Percentiles rank a stretch among this genome's conserved stretches.
These are phyloP conservation scores for Corapipo altera DNA, from an alignment of 2,113 vertebrate species.

Conservation along the genomic window DNA sequence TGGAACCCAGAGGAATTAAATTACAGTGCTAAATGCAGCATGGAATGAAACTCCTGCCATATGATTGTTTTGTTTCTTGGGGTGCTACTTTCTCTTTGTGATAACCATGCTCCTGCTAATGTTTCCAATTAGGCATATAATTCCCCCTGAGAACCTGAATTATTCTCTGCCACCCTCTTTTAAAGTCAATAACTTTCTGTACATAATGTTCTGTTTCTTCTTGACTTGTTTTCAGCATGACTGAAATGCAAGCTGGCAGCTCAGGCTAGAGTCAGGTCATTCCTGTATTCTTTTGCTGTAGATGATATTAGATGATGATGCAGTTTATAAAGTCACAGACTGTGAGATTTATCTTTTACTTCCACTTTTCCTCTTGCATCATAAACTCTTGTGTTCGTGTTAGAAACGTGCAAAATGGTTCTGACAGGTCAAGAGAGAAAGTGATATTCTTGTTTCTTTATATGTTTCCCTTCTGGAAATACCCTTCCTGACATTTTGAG, in stretches of 20 bases:
- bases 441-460: not conserved
- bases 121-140: constrained; percentile 25
- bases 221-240: constrained; percentile 24
- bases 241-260: constrained; percentile 17
- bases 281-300: not conserved
- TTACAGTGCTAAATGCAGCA: not conserved
- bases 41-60: not conserved
- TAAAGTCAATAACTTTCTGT: constrained; percentile 14
- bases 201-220: constrained; percentile 43
- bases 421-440: not conserved
- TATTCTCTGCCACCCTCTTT: constrained; percentile 29
- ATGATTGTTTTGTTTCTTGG: not conserved
- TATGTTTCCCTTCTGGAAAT: not conserved
- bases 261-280: not conserved
- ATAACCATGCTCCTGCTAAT: not conserved
- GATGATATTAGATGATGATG: not conserved
- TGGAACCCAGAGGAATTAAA: constrained; percentile 29
- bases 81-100: constrained; percentile 21
- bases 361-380: not conserved
- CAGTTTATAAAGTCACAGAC: not conserved
- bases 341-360: not conserved
- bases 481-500: not conserved
- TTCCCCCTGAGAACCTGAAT: constrained; percentile 30
- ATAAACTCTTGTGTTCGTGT: not conserved
- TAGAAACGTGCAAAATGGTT: not conserved